Evolutionary conservation across 2,888 invertebrate genomes (phyloP), one percentile per base, ranked within the genome.

Genomic region (Chymomyza amoena): DNA sequence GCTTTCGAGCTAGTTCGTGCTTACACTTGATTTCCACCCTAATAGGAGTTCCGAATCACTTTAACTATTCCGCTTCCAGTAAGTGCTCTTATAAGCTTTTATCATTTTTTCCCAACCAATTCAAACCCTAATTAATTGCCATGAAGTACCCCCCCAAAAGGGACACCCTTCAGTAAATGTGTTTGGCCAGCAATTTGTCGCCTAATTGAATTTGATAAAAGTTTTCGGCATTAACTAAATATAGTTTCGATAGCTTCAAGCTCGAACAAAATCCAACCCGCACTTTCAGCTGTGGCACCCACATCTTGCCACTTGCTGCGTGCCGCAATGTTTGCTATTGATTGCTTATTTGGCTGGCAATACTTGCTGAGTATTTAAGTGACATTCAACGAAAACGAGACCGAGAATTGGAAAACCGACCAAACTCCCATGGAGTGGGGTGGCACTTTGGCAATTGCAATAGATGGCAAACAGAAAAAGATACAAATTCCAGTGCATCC

Each of bases 161-260:
- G 32, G 32, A 32, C 32, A 18, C 25, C 57, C 28, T n/a, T 15
- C 16, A 7, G 16, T 9, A 59, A 28, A 45, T 45, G 45, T 15
- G 39, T 25, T 36, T n/a, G 20, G 50, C 62, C 28, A 51, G 18
- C 62, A 64, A 64, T 64, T 54, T 64, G 64, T 64, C 56, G 32
- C 36, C 39, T 56, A 64, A 64, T 64, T 56, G 64, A 56, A 28
- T 64, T 56, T 56, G 16, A 54, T 54, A 54, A 54, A 54, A 54
- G 54, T 54, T 54, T 54, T 54, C 13, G 16, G 16, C 18, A 18
- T 54, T 54, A 16, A 18, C 54, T 54, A 54, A 54, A 16, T 54
- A 20, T 20, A 18, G 15, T 54, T 54, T 54, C 18, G n/a, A 54
- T 20, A 54, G 54, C 54, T 54, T 10, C 54, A 54, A 54, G 39